These are phyloP conservation scores for Cuniculus paca DNA, from an alignment of 2,797 vertebrate genomes.

Conservation along the genomic window DNA sequence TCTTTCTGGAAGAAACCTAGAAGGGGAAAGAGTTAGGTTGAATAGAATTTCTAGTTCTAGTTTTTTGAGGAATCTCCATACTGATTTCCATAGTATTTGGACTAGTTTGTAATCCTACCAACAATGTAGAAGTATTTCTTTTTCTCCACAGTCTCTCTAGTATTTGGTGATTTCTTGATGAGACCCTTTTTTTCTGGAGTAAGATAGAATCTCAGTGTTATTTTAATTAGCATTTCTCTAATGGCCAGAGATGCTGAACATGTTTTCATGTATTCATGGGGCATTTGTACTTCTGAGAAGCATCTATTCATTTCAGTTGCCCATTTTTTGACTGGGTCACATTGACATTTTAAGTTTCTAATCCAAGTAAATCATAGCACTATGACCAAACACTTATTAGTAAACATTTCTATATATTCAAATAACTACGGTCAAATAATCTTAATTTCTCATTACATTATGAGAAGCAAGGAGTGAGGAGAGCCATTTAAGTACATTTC, in stretches of 20 bases:
- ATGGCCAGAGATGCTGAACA: neutral
- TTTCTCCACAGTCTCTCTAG: neutral
- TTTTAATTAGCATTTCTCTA: neutral
- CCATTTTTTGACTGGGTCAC: neutral
- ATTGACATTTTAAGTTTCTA: conserved; percentile 3
- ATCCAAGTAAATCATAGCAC: conserved; percentile 12
- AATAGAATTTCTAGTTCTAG: neutral
- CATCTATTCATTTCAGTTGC: neutral
- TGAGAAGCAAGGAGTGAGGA: neutral
- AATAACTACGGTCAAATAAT: conserved; percentile 19
- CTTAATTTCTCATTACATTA: conserved; percentile 21
- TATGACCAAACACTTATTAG: neutral
- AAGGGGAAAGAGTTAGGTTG: neutral
- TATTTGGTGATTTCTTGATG: neutral
- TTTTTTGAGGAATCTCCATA: neutral
- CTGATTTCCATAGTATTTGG: neutral
- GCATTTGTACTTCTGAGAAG: neutral
- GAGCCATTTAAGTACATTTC: neutral
- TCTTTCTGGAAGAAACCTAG: neutral
- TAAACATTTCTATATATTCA: conserved; percentile 31
- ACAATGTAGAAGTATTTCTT: neutral
- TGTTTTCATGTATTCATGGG: neutral
- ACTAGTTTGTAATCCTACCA: neutral
- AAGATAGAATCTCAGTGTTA: neutral
- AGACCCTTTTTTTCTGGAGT: neutral